A percentile compares a stretch with the other conserved stretches of the same genome.
These are phyloP conservation scores for Peromyscus nudipes DNA, from an alignment of 2,797 vertebrate species.

Conservation along the genomic window DNA sequence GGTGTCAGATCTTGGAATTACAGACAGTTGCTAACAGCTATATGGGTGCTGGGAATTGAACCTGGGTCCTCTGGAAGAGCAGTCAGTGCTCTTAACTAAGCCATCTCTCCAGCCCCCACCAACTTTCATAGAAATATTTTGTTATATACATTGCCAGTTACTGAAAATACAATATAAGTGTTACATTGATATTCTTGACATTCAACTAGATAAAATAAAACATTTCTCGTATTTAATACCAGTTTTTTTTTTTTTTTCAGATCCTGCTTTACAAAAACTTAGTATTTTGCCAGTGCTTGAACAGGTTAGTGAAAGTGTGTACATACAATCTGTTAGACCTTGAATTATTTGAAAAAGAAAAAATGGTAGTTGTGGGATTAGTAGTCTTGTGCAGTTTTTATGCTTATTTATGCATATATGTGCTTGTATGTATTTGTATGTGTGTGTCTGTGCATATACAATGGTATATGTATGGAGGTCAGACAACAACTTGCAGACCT, in stretches of 20 bases:
- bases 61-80: too few relatives aligned
- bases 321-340: slow-evolving; percentile 46
- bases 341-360: slow-evolving; percentile 59
- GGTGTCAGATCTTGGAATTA: too few relatives aligned
- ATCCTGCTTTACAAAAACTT: slow-evolving; percentile 84
- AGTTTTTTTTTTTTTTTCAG: slow-evolving; percentile 86
- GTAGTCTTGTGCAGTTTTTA: neutral
- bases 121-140: slow-evolving; percentile 43
- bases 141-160: slow-evolving; percentile 34
- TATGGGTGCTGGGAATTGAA: too few relatives aligned
- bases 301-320: slow-evolving; percentile 86
- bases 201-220: slow-evolving; percentile 56
- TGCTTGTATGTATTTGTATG: neutral
- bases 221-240: slow-evolving; percentile 69
- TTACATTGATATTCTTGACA: slow-evolving; percentile 21
- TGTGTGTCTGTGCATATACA: neutral
- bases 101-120: neutral
- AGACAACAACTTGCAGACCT: neutral
- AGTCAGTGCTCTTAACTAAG: too few relatives aligned
- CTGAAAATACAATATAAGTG: neutral
- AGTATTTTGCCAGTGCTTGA: slow-evolving; percentile 84
- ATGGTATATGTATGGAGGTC: neutral
- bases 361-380: slow-evolving; percentile 47
- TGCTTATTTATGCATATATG: neutral
- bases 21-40: too few relatives aligned